Evolutionary conservation across 2,113 vertebrate species (phyloP), one percentile per base, ranked within the genome.

Genomic region (Sphaerodactylus townsendi): DNA sequence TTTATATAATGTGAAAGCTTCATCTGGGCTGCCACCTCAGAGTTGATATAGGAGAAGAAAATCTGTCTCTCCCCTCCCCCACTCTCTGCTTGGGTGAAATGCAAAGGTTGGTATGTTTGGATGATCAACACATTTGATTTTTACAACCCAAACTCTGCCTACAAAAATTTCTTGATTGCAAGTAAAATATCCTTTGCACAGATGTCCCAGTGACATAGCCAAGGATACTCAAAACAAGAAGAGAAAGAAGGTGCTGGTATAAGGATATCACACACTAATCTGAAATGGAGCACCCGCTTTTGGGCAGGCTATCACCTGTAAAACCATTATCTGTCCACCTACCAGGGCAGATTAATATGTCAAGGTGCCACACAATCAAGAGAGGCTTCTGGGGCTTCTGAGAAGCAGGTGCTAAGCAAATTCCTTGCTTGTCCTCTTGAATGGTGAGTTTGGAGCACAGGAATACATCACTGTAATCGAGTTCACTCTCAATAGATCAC

Each of bases 1-100:
- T 82, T 90, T 88, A 65, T 72, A 80, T 53, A 62, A 75, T n/a
- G 35, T 15, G 46, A 13, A 35, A 30, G 65, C 66, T 37, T 82
- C 23, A 44, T n/a, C 30, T 81, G 28, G 59, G 35, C 59, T 65
- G 50, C 70, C 35, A 46, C 68, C 77, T 25, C 76, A 48, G 75
- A 25, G 28, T 79, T 75, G 81, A 7, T 37, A 25, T 66, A 50
- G 25, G 28, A 83, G 19, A 46, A n/a, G 62, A 73, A 64, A 83
- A 79, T 23, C 70, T 68, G 25, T 83, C 2, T n/a, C 70, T 33
- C 21, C 68, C 62, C 15, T 69, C 35, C 70, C 39, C 21, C 68
- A 68, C 15, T 69, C 30, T 59, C 39, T 75, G 70, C 65, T 11
- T 62, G 48, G 44, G 68, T 66, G 25, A 77, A 79, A 77, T 50